phyloP scores from a whole-genome alignment of 2,797 vertebrate species.

The Cyprinella venusta region DNA sequence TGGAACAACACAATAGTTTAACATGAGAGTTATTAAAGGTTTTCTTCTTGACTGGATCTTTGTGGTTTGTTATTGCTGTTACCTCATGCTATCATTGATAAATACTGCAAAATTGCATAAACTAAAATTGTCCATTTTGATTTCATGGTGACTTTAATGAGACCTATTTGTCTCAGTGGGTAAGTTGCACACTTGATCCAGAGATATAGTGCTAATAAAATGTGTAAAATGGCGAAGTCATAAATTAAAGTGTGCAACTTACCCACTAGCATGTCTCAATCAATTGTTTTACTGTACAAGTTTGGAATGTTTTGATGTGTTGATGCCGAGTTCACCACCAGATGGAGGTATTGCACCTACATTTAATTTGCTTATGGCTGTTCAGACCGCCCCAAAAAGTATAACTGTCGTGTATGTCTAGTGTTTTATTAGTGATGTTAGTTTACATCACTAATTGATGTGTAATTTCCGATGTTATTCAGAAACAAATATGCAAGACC shows the following conservation, averaged over 20 bases:
- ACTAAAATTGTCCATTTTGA: background rate
- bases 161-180: background rate
- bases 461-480: background rate
- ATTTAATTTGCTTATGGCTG: background rate
- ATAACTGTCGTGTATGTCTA: background rate
- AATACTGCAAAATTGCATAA: background rate
- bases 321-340: background rate
- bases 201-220: background rate
- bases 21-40: slow-evolving; percentile 85
- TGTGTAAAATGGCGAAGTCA: background rate
- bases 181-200: background rate
- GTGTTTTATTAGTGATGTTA: background rate
- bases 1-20: slow-evolving; percentile 79
- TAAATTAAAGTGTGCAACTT: background rate
- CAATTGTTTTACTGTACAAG: slow-evolving; percentile 28
- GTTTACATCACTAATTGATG: background rate
- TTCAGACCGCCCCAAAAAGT: slow-evolving; percentile 69
- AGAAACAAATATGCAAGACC: background rate
- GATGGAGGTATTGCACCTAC: background rate
- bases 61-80: too few relatives aligned
- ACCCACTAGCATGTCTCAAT: rapidly evolving
- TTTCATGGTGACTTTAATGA: background rate
- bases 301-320: slow-evolving; percentile 66
- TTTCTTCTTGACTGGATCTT: slow-evolving; percentile 59
- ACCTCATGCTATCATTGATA: background rate